phyloP scores from a whole-genome alignment of 2,797 vertebrate genomes.

The Brachymystax lenok region DNA sequence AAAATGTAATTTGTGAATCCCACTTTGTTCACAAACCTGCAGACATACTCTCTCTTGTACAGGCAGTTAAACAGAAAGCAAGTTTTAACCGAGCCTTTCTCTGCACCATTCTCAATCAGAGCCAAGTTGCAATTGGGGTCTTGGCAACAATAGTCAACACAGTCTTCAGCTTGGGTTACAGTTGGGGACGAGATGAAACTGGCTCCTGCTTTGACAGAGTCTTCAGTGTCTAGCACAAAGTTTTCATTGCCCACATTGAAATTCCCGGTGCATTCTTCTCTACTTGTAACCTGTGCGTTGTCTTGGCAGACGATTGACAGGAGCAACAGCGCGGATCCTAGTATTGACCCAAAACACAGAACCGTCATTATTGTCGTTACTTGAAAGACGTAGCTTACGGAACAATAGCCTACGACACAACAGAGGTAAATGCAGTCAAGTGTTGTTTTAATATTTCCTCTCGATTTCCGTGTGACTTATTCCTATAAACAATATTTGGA shows the following conservation, averaged over 20 bases:
- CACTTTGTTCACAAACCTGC: conserved; percentile 80
- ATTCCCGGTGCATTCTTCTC: conserved; percentile 31
- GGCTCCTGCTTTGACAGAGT: conserved; percentile 82
- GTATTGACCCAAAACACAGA: neutral
- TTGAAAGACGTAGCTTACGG: neutral
- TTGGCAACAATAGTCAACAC: conserved; percentile 79
- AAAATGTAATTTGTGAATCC: conserved; percentile 81
- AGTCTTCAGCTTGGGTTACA: conserved; percentile 61
- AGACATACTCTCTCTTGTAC: conserved; percentile 82
- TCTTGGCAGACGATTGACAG: neutral
- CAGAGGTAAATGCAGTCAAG: neutral
- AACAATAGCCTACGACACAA: neutral
- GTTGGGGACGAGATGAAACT: conserved; percentile 72
- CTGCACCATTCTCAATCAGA: conserved; percentile 70
- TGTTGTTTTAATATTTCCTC: neutral
- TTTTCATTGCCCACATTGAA: conserved; percentile 64
- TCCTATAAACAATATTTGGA: neutral
- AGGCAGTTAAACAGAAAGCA: conserved; percentile 88
- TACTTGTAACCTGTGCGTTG: neutral
- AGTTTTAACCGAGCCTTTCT: conserved; percentile 31
- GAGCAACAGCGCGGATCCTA: neutral
- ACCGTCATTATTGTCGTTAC: neutral
- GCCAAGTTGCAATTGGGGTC: conserved; percentile 80
- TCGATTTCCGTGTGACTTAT: neutral
- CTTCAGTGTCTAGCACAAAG: conserved; percentile 80